Evolutionary conservation across 2,888 invertebrate genomes (phyloP), one percentile per base, ranked within the genome.

Genomic region (Tridacna gigas): DNA sequence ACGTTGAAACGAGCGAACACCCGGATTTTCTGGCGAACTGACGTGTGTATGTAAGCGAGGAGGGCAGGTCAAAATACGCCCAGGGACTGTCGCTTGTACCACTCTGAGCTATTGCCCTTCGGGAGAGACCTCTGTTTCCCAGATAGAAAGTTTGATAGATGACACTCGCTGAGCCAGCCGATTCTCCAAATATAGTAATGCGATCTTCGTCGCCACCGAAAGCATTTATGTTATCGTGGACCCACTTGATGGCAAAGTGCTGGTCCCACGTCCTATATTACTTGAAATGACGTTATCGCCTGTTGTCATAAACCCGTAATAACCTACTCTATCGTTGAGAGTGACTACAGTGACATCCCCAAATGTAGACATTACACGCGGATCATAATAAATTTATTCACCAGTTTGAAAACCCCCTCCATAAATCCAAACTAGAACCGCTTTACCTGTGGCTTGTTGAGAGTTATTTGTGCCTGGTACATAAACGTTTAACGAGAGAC

Each of bases 141-240:
- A 98, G 98, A 0, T 98, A 98, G 90, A 99, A 96, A 65, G 96
- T 89, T 90, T 96, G 96, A 22, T 95, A 94, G 51, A 97, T 97
- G 13, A 98, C 98, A 47, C 98, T 97, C 22, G 97, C 98, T 3
- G 98, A 98, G 9, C 99, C 98, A 56, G 98, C 98, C 77, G 98
- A 98, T 95, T 98, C 98, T 20, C 98, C 99, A 94, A 98, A 98
- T 75, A 99, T 95, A 97, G 99, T 98, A 73, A 98, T 97, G 93
- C 97, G 98, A 91, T 97, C 96, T 26, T 97, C 97, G 94, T 98
- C 98, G 11, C 98, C 98, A 45, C 93, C 93, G 79, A 93, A 92
- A 61, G 83, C 76, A 9, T 69, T 73, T 60, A 94, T 93, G 76
- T 94, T 93, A 12, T 91, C 82, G 67, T 93, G 88, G 0, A 94